Conservation (phyloP, 2,888 invertebrate species). For the Achlya flavicornis region DNA sequence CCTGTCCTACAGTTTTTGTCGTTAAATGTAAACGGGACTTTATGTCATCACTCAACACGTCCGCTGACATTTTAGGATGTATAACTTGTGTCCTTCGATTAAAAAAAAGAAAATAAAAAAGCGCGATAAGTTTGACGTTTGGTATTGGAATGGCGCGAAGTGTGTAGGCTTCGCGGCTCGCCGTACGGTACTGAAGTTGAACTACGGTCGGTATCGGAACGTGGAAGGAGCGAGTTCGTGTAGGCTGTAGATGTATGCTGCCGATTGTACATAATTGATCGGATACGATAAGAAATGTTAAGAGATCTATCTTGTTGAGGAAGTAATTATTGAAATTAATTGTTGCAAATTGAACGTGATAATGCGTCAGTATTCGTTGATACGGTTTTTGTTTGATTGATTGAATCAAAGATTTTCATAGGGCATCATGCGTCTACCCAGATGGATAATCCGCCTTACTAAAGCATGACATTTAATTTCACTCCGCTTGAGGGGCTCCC, state of each 20-base stretch:
- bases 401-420: too few relatives aligned
- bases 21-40: conserved; percentile 88
- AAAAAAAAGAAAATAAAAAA: conserved; percentile 33
- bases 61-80: conserved; percentile 86
- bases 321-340: conserved; percentile 31
- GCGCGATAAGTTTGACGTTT: conserved; percentile 55
- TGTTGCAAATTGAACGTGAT: conserved; percentile 25
- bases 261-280: conserved; percentile 71
- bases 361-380: conserved; percentile 11
- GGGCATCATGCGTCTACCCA: too few relatives aligned
- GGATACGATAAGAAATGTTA: conserved; percentile 57
- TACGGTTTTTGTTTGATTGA: not conserved
- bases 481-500: too few relatives aligned
- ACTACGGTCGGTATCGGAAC: conserved; percentile 35
- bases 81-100: conserved; percentile 32
- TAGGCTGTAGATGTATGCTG: conserved; percentile 58
- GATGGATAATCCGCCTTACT: too few relatives aligned
- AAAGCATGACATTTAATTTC: too few relatives aligned
- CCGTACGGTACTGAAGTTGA: conserved; percentile 66
- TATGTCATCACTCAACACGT: conserved; percentile 91
- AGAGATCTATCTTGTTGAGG: conserved; percentile 34
- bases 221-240: conserved; percentile 29
- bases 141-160: conserved; percentile 32
- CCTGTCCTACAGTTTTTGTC: conserved; percentile 92
- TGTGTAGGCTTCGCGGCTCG: conserved; percentile 75